These are phyloP conservation scores for Amphiura filiformis DNA, from an alignment of 35 echinoderm and acorn worm genomes.

Conservation along the genomic window DNA sequence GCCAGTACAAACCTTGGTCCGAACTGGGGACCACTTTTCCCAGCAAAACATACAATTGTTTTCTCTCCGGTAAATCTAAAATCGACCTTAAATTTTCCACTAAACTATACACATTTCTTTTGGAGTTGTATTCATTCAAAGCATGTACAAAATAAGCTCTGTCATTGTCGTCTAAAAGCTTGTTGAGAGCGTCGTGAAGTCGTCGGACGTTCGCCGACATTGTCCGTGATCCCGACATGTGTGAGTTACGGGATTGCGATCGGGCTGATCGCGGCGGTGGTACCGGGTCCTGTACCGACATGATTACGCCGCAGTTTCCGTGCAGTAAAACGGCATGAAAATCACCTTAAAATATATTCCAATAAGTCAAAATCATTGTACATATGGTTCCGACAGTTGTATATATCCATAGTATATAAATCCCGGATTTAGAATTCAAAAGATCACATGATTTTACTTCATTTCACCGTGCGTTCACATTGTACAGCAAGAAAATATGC, in stretches of 20 bases:
- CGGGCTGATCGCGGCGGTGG: neutral
- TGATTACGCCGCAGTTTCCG: neutral
- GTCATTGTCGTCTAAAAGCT: slow-evolving; percentile 60
- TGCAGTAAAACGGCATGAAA: neutral
- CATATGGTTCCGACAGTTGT: too few relatives aligned
- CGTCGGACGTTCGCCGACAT: slow-evolving; percentile 94
- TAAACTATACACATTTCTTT: slow-evolving; percentile 71
- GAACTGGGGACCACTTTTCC: slow-evolving; percentile 76
- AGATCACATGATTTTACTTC: neutral
- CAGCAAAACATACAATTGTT: slow-evolving; percentile 64
- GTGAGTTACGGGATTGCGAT: neutral
- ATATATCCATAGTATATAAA: neutral
- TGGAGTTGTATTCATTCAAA: slow-evolving; percentile 91
- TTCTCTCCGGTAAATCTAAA: slow-evolving; percentile 81
- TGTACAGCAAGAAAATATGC: neutral
- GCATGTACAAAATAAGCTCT: slow-evolving; percentile 84
- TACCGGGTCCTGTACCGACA: neutral
- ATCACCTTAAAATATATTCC: too few relatives aligned
- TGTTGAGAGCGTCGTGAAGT: slow-evolving; percentile 84
- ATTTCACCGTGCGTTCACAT: too few relatives aligned
- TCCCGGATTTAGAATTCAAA: neutral
- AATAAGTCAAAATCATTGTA: too few relatives aligned
- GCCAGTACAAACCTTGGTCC: slow-evolving; percentile 79
- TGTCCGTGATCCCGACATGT: slow-evolving; percentile 50
- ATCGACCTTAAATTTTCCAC: slow-evolving; percentile 68